Evolutionary conservation across 2,113 vertebrate species (phyloP), one percentile per base, ranked within the genome.

Genomic region (Heterotis niloticus): DNA sequence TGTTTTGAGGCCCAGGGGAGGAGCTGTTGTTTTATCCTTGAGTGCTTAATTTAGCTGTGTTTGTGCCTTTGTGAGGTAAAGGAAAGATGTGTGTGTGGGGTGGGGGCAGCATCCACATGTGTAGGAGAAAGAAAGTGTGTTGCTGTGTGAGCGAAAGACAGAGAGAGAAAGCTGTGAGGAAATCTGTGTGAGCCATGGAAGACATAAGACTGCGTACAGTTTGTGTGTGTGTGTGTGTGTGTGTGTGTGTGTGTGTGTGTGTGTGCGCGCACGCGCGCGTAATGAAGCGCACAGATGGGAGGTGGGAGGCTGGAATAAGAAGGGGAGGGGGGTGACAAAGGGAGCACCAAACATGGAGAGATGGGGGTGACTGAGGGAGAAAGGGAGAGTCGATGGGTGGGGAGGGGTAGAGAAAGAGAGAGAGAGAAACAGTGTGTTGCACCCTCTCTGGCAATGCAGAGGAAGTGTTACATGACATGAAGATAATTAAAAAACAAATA

Each of bases 401-500:
- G 34, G 34, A 44, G 34, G 34, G 34, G n/a, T n/a, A n/a, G n/a
- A n/a, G n/a, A n/a, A 16, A 12, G 67, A 70, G 68, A 17, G 66
- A 54, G 71, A 72, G 69, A 77, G 64, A 70, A 59, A 69, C 66
- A 77, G 64, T 79, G 79, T 65, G 64, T 84, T 69, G 76, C n/a
- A 81, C 79, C 85, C 84, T 87, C 76, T 62, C 84, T 86, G 83
- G 84, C 81, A 10, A 77, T 79, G 85, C 82, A 86, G 87, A 86
- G 85, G 82, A 89, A 88, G 86, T 84, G 84, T 84, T 87, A 86
- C 84, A 82, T 90, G 89, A 91, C 88, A 83, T 82, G 82, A 78
- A 86, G 85, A 90, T 90, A 88, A 90, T 90, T 90, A 86, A 89
- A 89, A 91, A 90, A 87, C 76, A 84, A 78, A 87, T 82, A 81